Evolutionary conservation across 2,113 vertebrate genomes (phyloP).

Genomic region (Oryzias celebensis): DNA sequence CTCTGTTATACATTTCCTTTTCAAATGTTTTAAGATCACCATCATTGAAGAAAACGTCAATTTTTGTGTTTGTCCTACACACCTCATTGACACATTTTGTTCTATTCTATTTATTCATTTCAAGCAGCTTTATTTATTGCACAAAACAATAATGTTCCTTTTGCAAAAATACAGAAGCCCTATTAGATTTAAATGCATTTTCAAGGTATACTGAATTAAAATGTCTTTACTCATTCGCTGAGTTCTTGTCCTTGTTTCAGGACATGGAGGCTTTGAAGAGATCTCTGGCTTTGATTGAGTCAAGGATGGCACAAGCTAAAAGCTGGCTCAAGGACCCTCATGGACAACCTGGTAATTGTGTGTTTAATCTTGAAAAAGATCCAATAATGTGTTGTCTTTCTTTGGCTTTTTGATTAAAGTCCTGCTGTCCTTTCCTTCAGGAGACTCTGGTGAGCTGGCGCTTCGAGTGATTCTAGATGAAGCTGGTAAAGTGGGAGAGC

Average conservation of each 20-base stretch:
- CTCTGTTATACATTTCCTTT: too few species aligned
- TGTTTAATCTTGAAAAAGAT: background rate
- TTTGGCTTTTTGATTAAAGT: background rate
- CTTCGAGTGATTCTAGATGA: constrained; percentile 93
- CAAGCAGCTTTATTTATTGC: too few species aligned
- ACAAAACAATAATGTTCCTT: too few species aligned
- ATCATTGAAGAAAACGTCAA: too few species aligned
- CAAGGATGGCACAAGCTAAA: constrained; percentile 94
- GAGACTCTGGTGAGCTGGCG: constrained; percentile 90
- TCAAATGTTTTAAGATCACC: too few species aligned
- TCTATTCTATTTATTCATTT: too few species aligned
- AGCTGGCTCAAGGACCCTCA: constrained; percentile 92
- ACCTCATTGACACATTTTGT: too few species aligned
- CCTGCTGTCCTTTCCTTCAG: constrained; percentile 61
- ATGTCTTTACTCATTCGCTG: too few species aligned
- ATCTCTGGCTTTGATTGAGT: constrained; percentile 91
- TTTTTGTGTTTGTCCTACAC: too few species aligned
- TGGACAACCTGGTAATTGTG: constrained; percentile 85
- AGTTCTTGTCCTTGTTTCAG: constrained; percentile 72
- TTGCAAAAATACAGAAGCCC: too few species aligned
- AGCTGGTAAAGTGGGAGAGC: constrained; percentile 94
- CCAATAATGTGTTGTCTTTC: background rate
- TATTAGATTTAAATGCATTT: too few species aligned
- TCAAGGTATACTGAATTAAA: too few species aligned
- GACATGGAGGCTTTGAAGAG: constrained; percentile 97